Evolutionary conservation across 2,888 invertebrate genomes (phyloP), one percentile per base, ranked within the genome.

Genomic region (Dexiosoma caninum): DNA sequence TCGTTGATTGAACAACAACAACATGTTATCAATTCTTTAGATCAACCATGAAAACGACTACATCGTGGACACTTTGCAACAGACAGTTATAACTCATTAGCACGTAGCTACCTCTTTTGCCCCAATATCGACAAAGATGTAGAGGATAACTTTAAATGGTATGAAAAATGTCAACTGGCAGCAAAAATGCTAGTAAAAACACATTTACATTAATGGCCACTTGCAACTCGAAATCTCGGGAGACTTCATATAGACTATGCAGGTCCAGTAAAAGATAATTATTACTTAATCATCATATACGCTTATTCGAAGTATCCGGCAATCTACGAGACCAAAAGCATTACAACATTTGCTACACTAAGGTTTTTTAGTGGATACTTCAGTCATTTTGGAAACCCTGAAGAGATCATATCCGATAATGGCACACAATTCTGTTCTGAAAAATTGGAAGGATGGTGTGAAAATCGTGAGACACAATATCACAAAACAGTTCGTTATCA

Each of bases 91-190:
- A 59, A 67, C 42, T 30, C 74, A 0, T 35, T 64, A 5, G 64
- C 64, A 4, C n/a, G 55, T n/a, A 64, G 59, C 37, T 67, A 67
- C 14, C 30, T 51, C 0, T 76, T 62, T n/a, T 74, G 74, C 57
- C 12, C 35, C 35, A 46, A 62, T 53, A 23, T 83, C 84, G 69
- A 60, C 53, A 55, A 70, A 23, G 69, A 85, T 85, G 59, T 87
- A 81, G 81, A 86, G 85, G 85, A 85, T 2, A 57, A 19, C 12
- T 3, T 9, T 9, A 12, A 8, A n/a, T 66, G 49, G 8, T 74
- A 64, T 10, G 0, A 14, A 2, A 76, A 67, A 6, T 74, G 74
- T 44, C 64, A 57, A 46, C 37, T n/a, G 12, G 19, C 14, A 3
- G 57, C 74, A n/a, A 66, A 12, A 27, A 74, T 46, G 37, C 62